Percentiles rank a stretch among this genome's conserved stretches.
Conservation (phyloP, 2,113 vertebrate genomes). For the Chlamydotis undulata region DNA sequence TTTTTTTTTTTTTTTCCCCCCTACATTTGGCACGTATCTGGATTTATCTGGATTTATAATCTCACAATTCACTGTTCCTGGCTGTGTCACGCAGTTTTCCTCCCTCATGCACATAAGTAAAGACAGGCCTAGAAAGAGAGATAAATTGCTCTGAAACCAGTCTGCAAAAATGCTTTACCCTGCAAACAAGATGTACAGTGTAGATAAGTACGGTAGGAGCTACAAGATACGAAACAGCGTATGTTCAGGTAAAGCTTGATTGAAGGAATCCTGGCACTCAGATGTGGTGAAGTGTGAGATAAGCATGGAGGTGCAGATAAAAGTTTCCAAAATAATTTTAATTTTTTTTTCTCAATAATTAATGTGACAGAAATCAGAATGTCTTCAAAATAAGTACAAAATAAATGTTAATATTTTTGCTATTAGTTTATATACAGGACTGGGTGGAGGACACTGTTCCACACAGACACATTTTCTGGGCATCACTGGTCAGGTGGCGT, state of each 20-base stretch:
- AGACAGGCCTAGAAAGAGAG: not conserved
- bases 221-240: not conserved
- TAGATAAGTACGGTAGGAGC: not conserved
- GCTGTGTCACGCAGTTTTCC: not conserved
- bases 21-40: not conserved
- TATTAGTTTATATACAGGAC: not conserved
- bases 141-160: not conserved
- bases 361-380: not conserved
- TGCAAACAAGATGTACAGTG: not conserved
- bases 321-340: not conserved
- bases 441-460: not conserved
- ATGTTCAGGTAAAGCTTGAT: not conserved
- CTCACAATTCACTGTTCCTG: not conserved
- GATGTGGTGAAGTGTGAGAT: not conserved
- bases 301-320: not conserved
- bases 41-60: slow-evolving; percentile 14
- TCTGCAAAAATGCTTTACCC: not conserved
- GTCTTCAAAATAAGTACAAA: not conserved
- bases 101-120: not conserved
- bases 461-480: not conserved
- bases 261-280: not conserved
- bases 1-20: not conserved
- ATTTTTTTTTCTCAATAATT: not conserved
- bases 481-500: not conserved
- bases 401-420: not conserved